A percentile compares a stretch with the other conserved stretches of the same genome.
phyloP scores from a whole-genome alignment of 1,140 invertebrate genomes.

The Pogonus chalceus region DNA sequence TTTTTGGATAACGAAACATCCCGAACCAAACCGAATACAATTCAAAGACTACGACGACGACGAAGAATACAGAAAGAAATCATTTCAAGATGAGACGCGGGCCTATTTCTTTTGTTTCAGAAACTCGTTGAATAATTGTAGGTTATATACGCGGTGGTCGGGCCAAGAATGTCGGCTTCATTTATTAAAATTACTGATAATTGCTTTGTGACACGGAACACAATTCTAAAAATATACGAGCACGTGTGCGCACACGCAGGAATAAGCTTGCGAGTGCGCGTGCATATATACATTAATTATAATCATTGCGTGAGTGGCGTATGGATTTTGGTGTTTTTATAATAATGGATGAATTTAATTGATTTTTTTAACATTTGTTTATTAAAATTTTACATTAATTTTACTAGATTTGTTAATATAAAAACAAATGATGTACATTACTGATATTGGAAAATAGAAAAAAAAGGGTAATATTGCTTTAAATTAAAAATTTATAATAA shows the following conservation, averaged over 20 bases:
- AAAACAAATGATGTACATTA: too few relatives aligned
- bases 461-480: too few relatives aligned
- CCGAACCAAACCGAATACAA: too few relatives aligned
- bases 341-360: too few relatives aligned
- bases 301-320: not conserved
- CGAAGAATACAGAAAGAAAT: too few relatives aligned
- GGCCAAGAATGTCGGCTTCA: slow-evolving; percentile 1
- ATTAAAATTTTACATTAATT: too few relatives aligned
- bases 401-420: too few relatives aligned
- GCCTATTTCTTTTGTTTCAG: slow-evolving; percentile 1
- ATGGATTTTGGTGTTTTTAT: too few relatives aligned
- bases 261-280: not conserved
- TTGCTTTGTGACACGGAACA: slow-evolving; percentile 7
- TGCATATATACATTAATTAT: not conserved
- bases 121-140: not conserved
- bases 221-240: not conserved
- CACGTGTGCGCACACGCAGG: not conserved
- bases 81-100: not conserved
- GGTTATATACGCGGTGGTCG: not conserved
- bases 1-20: not conserved
- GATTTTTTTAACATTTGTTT: too few relatives aligned
- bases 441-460: too few relatives aligned
- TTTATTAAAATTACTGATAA: slow-evolving; percentile 7
- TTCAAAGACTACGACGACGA: too few relatives aligned
- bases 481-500: too few relatives aligned